Conservation (phyloP, 2,797 vertebrate species). For the Podargus strigoides region DNA sequence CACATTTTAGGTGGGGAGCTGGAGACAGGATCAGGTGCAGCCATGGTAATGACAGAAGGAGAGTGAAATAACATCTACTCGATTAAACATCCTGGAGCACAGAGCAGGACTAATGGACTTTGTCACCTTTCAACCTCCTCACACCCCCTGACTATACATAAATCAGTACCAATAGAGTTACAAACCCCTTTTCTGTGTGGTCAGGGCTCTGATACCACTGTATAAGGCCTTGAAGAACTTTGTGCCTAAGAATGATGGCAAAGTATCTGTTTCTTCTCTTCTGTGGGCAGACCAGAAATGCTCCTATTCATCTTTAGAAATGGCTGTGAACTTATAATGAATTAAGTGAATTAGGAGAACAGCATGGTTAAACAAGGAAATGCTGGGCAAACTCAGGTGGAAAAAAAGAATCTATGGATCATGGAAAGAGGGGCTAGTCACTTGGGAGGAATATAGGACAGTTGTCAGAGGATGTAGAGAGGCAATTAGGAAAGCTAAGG, state of each 20-base stretch:
- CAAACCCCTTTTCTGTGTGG: not conserved
- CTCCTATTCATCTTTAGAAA: not conserved
- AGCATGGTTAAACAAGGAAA: no score
- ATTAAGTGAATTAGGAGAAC: no score
- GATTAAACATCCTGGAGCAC: not conserved
- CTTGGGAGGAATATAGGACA: no score
- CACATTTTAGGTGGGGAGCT: not conserved
- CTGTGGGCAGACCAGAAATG: not conserved
- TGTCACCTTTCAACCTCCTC: not conserved
- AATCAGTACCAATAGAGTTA: not conserved
- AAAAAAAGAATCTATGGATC: no score
- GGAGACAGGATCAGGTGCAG: not conserved
- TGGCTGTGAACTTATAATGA: not conserved
- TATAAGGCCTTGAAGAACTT: not conserved
- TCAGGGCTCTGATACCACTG: not conserved
- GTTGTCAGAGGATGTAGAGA: no score
- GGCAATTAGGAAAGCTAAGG: no score
- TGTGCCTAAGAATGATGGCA: not conserved
- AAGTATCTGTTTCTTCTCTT: not conserved
- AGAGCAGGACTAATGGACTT: not conserved
- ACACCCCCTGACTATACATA: not conserved
- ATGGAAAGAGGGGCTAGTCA: no score
- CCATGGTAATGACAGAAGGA: not conserved
- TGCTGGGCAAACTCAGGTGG: no score
- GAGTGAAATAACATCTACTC: not conserved